Evolutionary conservation across 2,797 vertebrate genomes (phyloP).

Genomic region (Emys orbicularis): DNA sequence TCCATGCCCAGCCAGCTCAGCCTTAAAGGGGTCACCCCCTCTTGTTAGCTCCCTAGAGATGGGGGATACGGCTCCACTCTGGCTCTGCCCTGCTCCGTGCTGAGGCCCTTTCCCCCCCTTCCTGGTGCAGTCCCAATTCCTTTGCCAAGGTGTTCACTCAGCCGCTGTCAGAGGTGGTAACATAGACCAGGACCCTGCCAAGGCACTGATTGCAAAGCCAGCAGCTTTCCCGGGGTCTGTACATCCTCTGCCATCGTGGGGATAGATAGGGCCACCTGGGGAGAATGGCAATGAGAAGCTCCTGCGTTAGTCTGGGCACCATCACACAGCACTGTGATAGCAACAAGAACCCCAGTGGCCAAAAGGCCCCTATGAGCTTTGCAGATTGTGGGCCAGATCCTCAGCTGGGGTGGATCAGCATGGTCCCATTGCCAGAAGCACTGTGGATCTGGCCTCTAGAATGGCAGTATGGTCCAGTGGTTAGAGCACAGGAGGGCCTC

Average conservation of each 20-base stretch:
- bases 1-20: not conserved
- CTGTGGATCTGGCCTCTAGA: not conserved
- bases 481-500: not conserved
- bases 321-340: not conserved
- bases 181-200: not conserved
- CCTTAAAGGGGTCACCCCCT: not conserved
- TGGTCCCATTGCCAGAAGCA: not conserved
- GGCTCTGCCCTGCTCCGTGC: not conserved
- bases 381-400: not conserved
- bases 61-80: not conserved
- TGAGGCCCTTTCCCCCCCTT: not conserved
- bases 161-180: not conserved
- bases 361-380: not conserved
- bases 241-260: not conserved
- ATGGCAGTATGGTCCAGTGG: not conserved
- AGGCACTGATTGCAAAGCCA: not conserved
- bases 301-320: not conserved
- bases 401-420: not conserved
- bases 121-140: not conserved
- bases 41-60: not conserved
- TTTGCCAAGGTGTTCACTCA: not conserved
- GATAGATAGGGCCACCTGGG: not conserved
- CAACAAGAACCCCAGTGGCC: not conserved
- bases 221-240: not conserved
- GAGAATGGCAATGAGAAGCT: not conserved